phyloP scores from a whole-genome alignment of 2,113 vertebrate species.

The Dryoscopus gambensis region DNA sequence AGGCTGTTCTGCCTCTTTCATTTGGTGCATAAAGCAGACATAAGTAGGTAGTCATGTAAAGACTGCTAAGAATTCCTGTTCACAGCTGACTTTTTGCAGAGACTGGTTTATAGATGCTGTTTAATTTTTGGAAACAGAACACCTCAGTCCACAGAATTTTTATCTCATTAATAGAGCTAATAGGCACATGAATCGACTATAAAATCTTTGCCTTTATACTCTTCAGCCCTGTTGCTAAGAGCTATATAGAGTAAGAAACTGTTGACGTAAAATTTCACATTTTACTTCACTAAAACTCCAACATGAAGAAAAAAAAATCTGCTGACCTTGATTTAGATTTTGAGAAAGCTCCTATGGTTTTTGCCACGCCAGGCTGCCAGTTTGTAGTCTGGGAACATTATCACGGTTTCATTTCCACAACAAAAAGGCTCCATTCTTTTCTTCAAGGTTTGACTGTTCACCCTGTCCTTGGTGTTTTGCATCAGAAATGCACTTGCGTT shows the following conservation, averaged over 20 bases:
- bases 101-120: background rate
- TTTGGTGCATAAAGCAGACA: background rate
- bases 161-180: background rate
- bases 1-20: background rate
- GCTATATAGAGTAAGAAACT: background rate
- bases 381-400: constrained; percentile 56
- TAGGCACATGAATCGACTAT: background rate
- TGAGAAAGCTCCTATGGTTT: constrained; percentile 35
- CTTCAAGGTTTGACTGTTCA: constrained; percentile 33
- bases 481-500: constrained; percentile 53
- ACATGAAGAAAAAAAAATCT: background rate
- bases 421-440: constrained; percentile 44
- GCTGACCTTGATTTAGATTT: constrained; percentile 56
- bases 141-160: background rate
- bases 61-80: background rate
- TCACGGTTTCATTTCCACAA: constrained; percentile 58
- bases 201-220: background rate
- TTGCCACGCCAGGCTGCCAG: constrained; percentile 16
- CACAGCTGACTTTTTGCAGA: background rate
- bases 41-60: background rate
- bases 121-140: background rate
- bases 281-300: background rate
- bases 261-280: constrained; percentile 13
- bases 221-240: constrained; percentile 16
- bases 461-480: constrained; percentile 29